Conservation (phyloP, 2,113 vertebrate genomes). For the Serranochromis macrocephalus region DNA sequence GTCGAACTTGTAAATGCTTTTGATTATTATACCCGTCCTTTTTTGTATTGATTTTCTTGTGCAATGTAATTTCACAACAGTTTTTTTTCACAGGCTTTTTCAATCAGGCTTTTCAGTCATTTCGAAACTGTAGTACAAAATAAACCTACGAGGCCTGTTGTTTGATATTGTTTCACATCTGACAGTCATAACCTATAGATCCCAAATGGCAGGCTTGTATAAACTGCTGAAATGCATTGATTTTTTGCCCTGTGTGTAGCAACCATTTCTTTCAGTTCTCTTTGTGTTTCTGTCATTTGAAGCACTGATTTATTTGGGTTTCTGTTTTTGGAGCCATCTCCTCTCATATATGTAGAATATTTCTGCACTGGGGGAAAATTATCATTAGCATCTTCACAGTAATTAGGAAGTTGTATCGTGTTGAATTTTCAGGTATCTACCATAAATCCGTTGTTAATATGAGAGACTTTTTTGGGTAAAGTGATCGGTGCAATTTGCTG, state of each 20-base stretch:
- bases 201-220: neutral
- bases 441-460: neutral
- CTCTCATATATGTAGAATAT: neutral
- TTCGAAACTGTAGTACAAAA: neutral
- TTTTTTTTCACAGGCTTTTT: neutral
- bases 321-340: neutral
- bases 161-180: neutral
- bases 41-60: conserved; percentile 6
- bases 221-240: neutral
- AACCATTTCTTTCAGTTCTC: neutral
- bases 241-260: neutral
- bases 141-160: neutral
- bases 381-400: neutral
- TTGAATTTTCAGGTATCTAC: neutral
- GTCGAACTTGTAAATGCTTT: conserved; percentile 4
- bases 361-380: neutral
- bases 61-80: neutral
- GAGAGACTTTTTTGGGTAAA: neutral
- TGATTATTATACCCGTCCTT: neutral
- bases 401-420: neutral
- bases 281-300: neutral
- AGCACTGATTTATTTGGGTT: neutral
- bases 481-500: neutral
- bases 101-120: neutral
- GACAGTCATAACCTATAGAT: neutral